Conservation (phyloP, 1,140 invertebrate species). For the Brachionus rotundiformis region DNA sequence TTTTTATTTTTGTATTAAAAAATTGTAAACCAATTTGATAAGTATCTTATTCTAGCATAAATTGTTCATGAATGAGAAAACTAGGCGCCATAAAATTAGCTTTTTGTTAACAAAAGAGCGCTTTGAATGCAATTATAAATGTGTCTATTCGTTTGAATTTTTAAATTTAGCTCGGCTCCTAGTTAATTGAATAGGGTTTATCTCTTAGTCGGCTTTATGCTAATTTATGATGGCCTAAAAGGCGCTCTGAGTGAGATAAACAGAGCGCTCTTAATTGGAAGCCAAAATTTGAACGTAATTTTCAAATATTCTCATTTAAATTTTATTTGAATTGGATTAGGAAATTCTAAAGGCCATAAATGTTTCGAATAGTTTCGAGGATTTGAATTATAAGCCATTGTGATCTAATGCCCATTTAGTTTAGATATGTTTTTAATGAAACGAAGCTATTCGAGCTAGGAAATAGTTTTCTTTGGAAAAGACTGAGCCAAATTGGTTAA, state of each 20-base stretch:
- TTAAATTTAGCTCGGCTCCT: neutral
- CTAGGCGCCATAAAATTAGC: neutral
- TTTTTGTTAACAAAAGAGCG: conserved; percentile 8
- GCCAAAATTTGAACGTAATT: conserved; percentile 12
- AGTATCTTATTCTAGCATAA: too few relatives aligned
- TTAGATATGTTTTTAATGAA: conserved; percentile 34
- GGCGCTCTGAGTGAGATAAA: neutral
- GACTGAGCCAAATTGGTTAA: conserved; percentile 19
- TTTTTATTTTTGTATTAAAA: neutral
- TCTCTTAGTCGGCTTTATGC: neutral
- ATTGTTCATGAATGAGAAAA: neutral
- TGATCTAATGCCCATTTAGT: conserved; percentile 21
- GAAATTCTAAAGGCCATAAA: neutral
- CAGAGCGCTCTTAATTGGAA: conserved; percentile 8
- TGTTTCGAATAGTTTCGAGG: conserved; percentile 8
- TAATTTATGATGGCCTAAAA: conserved; percentile 3
- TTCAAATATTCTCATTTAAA: conserved; percentile 40
- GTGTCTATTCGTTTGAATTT: neutral
- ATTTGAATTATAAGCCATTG: conserved; percentile 21
- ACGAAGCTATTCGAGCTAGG: neutral
- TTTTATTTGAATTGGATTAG: conserved; percentile 27
- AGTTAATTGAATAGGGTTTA: neutral
- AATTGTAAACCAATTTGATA: neutral
- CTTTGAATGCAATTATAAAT: neutral
- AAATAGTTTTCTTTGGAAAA: neutral